These are phyloP conservation scores for Paracanthobrama guichenoti DNA, from an alignment of 2,113 vertebrate genomes.

Conservation along the genomic window DNA sequence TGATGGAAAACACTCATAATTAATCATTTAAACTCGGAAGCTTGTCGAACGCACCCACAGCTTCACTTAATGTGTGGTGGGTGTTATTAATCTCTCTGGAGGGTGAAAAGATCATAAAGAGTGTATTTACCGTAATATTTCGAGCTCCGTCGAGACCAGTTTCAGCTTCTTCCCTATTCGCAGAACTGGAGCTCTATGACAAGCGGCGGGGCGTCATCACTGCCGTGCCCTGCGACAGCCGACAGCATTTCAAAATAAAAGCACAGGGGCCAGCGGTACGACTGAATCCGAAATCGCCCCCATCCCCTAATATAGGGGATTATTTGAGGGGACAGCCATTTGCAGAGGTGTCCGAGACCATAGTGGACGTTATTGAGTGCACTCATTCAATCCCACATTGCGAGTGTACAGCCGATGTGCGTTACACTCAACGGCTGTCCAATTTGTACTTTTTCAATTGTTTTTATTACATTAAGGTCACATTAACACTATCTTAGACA, in stretches of 20 bases:
- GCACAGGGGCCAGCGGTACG: not conserved
- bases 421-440: too few relatives aligned
- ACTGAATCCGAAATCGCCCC: too few relatives aligned
- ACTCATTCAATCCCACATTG: too few relatives aligned
- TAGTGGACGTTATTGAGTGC: too few relatives aligned
- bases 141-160: not conserved
- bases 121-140: not conserved
- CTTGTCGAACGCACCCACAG: not conserved
- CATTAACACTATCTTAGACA: too few relatives aligned
- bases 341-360: too few relatives aligned
- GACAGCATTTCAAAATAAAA: constrained; percentile 30
- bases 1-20: not conserved
- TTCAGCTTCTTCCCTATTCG: not conserved
- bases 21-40: not conserved
- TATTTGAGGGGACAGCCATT: too few relatives aligned
- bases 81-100: not conserved
- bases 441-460: too few relatives aligned
- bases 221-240: not conserved
- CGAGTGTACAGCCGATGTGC: too few relatives aligned
- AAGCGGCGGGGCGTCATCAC: constrained; percentile 9
- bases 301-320: too few relatives aligned
- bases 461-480: too few relatives aligned
- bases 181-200: not conserved
- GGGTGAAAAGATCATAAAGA: not conserved
- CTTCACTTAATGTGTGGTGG: not conserved